Conservation (phyloP, 2,797 vertebrate species). For the Aplochiton taeniatus region DNA sequence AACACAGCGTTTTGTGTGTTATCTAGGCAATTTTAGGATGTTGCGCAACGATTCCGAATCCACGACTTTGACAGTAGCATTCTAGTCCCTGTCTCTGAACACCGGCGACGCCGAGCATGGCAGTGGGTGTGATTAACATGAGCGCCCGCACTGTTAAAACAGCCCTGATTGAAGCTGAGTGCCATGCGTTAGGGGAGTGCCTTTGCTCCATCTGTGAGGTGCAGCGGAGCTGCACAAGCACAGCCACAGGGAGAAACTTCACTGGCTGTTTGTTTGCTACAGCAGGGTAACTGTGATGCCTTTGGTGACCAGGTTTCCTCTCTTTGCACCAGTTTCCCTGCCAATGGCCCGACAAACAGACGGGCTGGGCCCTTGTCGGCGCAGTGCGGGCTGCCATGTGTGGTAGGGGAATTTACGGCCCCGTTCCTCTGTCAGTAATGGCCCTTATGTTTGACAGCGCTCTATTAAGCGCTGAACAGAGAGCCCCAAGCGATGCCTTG, state of each 20-base stretch:
- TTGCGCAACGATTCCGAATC: too few species aligned
- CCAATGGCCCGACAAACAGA: constrained; percentile 55
- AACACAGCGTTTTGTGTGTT: too few species aligned
- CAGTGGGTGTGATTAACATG: constrained; percentile 41
- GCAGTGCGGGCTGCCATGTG: constrained; percentile 18
- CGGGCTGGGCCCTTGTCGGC: constrained; percentile 32
- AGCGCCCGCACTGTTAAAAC: constrained; percentile 29
- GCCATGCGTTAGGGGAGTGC: constrained; percentile 41
- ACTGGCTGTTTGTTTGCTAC: constrained; percentile 27
- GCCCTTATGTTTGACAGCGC: constrained; percentile 54
- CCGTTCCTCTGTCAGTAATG: constrained; percentile 41
- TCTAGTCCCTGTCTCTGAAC: constrained; percentile 29
- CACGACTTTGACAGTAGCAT: constrained; percentile 22
- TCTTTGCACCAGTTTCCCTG: constrained; percentile 39
- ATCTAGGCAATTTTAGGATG: too few species aligned
- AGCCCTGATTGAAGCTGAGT: constrained; percentile 50
- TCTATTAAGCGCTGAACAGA: constrained; percentile 57
- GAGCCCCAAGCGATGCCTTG: constrained; percentile 42
- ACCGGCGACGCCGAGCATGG: constrained; percentile 38
- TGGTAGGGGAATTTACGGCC: constrained; percentile 34
- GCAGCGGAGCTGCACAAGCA: constrained; percentile 42
- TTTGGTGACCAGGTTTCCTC: constrained; percentile 38
- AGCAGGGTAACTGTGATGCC: constrained; percentile 4
- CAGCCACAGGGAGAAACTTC: constrained; percentile 48
- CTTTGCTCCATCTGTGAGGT: constrained; percentile 52